phyloP scores from a whole-genome alignment of 2,113 vertebrate genomes.

The Urocitellus parryii region DNA sequence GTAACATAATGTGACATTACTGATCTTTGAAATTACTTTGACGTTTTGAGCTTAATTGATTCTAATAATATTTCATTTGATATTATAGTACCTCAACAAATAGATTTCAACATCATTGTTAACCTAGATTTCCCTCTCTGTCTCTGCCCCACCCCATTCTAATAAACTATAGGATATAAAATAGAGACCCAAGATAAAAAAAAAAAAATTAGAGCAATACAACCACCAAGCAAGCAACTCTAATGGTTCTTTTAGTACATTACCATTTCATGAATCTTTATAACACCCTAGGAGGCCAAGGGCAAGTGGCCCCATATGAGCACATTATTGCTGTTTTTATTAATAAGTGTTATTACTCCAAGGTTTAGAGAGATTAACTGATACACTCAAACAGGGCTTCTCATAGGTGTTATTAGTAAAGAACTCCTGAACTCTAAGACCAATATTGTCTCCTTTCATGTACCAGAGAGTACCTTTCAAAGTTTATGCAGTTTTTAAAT shows the following conservation, averaged over 20 bases:
- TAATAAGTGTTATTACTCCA: neutral
- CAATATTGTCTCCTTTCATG: neutral
- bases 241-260: neutral
- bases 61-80: conserved; percentile 20
- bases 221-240: neutral
- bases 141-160: neutral
- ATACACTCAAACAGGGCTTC: neutral
- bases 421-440: neutral
- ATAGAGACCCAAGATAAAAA: neutral
- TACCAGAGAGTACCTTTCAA: neutral
- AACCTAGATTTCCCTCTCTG: neutral
- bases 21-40: conserved; percentile 58
- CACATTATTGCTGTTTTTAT: neutral
- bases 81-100: conserved; percentile 13
- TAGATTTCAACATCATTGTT: conserved; percentile 13
- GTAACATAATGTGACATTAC: neutral
- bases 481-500: neutral
- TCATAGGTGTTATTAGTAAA: neutral
- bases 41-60: conserved; percentile 6
- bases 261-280: neutral
- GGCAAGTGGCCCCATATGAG: neutral
- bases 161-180: neutral
- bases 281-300: neutral
- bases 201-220: neutral
- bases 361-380: neutral